Conservation (phyloP, 2,113 vertebrate genomes). For the Leptocoma aspasia region DNA sequence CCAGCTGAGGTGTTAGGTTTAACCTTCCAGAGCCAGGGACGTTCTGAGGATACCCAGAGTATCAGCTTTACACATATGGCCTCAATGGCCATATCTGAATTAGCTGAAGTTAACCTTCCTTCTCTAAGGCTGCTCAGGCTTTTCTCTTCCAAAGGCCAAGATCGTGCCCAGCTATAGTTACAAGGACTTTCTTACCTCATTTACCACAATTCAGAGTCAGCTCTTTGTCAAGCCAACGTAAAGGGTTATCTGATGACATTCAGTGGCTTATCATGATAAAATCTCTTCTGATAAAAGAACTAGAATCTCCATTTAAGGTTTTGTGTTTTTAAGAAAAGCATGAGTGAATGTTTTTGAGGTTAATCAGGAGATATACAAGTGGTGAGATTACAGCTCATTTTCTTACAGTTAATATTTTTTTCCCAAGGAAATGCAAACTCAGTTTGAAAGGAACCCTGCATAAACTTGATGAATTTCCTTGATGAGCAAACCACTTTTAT, state of each 20-base stretch:
- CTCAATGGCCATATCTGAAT: neutral
- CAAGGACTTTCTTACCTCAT: neutral
- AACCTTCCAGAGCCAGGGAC: neutral
- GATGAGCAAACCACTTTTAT: slow-evolving; percentile 8
- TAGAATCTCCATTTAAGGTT: neutral
- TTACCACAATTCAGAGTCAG: neutral
- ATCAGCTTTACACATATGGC: neutral
- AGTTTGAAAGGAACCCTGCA: neutral
- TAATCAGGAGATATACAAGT: slow-evolving; percentile 35
- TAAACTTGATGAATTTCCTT: slow-evolving; percentile 43
- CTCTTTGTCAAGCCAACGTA: slow-evolving; percentile 2
- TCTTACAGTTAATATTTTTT: neutral
- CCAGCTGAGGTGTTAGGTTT: neutral
- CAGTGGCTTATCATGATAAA: neutral
- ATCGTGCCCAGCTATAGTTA: neutral
- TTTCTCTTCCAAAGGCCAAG: neutral
- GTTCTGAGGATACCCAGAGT: neutral
- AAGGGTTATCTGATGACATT: slow-evolving; percentile 23
- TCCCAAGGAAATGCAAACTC: neutral
- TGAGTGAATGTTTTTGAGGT: neutral
- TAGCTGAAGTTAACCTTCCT: neutral
- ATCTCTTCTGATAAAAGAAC: neutral
- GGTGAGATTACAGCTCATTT: slow-evolving; percentile 29
- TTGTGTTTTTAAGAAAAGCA: neutral
- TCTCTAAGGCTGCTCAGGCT: neutral